Evolutionary conservation across 2,888 invertebrate genomes (phyloP).

Genomic region (Noctua pronuba): DNA sequence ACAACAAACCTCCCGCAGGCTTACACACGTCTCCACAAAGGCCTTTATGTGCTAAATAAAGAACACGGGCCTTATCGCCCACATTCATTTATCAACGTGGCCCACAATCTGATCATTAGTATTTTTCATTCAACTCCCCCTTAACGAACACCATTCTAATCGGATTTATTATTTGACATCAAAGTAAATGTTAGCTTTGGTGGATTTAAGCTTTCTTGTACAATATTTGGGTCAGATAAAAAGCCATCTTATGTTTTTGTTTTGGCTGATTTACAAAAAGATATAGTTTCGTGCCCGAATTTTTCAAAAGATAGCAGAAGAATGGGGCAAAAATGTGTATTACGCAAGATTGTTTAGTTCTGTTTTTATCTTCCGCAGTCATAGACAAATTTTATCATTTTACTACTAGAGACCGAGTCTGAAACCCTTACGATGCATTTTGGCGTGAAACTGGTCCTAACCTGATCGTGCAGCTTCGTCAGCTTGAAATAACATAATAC

Average conservation of each 20-base stretch:
- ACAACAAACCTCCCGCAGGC: slow-evolving; percentile 50
- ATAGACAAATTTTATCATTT: not conserved
- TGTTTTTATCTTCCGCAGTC: not conserved
- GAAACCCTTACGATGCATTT: not conserved
- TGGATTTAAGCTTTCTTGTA: slow-evolving; percentile 22
- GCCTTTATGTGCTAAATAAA: slow-evolving; percentile 51
- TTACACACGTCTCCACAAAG: slow-evolving; percentile 46
- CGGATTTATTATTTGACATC: slow-evolving; percentile 49
- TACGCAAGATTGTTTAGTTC: not conserved
- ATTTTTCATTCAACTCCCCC: slow-evolving; percentile 57
- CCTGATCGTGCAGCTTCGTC: not conserved
- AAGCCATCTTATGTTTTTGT: slow-evolving; percentile 15
- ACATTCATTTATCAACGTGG: slow-evolving; percentile 53
- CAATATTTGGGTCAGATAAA: slow-evolving; percentile 34
- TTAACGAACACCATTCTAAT: slow-evolving; percentile 53
- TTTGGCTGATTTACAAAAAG: slow-evolving; percentile 13
- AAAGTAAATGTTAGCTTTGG: slow-evolving; percentile 47
- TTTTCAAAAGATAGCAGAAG: not conserved
- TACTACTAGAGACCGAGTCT: too few species aligned
- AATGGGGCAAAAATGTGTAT: not conserved
- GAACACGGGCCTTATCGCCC: slow-evolving; percentile 42
- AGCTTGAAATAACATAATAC: not conserved
- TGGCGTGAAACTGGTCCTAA: not conserved
- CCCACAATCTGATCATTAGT: slow-evolving; percentile 58
- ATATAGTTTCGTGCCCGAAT: not conserved